Evolutionary conservation across 2,113 vertebrate genomes (phyloP), one percentile per base, ranked within the genome.

Genomic region (Erpornis zantholeuca): DNA sequence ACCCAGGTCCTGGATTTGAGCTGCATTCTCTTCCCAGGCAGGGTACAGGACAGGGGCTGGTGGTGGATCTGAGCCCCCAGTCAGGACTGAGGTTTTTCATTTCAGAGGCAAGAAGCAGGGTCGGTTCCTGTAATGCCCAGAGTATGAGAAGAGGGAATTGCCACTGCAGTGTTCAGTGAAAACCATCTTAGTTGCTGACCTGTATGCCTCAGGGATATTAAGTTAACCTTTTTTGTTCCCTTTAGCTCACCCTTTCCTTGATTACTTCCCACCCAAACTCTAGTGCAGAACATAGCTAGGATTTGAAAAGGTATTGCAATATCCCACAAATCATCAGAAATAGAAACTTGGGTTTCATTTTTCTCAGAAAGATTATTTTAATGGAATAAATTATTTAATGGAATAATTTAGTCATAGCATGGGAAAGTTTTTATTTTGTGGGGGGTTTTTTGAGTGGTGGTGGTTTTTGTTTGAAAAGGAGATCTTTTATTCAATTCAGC

Each of bases 371-470:
- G 10, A 56, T 36, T 73, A 50, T 61, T 88, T 86, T 38, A 81
- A 59, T 18, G 42, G 17, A 72, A 88, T 16, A 71, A 63, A 31
- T 45, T 45, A 35, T 87, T 89, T 36, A 65, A 76, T 10, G 45
- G 27, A 85, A 80, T 15, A 49, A 53, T 35, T 61, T 56, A 77
- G 11, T 61, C 38, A 53, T 8, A 38, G 1, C 8, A 33, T 31
- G 36, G 13, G 8, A 40, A 80, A 22, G 3, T 5, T 75, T 86
- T 88, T 64, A 9, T 25, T 86, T 83, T 60, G 49, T 10, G 10
- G 9, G 10, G 3, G 0, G 0, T 9, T 9, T 29, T n/a, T 8
- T 7, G 3, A 8, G 7, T 16, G 5, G 2, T 23, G 8, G 11
- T 33, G 6, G 11, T 33, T 6, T 10, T 85, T 38, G 40, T 60